Percentiles rank a stretch among this genome's conserved stretches.
phyloP scores from a whole-genome alignment of 1,140 invertebrate genomes.

The Samia ricini region DNA sequence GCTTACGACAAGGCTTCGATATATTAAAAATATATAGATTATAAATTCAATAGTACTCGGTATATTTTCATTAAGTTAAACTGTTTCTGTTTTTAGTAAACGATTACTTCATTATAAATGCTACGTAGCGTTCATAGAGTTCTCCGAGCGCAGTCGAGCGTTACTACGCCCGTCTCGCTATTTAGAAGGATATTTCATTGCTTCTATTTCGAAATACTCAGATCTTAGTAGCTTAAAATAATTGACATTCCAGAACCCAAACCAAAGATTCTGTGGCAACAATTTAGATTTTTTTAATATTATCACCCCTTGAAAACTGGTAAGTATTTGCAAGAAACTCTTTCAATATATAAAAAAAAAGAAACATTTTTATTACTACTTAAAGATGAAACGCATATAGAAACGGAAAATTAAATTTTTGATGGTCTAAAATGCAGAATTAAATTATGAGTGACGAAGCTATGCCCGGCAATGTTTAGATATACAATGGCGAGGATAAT shows the following conservation, averaged over 20 bases:
- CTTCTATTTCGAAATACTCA: conserved; percentile 1
- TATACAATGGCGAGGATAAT: too few species aligned
- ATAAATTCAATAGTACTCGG: too few species aligned
- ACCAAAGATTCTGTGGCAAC: not conserved
- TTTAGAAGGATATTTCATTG: not conserved
- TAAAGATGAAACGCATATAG: too few species aligned
- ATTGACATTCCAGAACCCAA: not conserved
- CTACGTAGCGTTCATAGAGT: not conserved
- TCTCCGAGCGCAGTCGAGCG: not conserved
- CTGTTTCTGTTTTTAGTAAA: not conserved
- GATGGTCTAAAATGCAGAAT: too few species aligned
- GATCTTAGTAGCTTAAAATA: not conserved
- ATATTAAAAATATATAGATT: too few species aligned
- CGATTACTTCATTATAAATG: not conserved
- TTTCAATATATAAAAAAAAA: not conserved
- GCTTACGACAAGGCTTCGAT: too few species aligned
- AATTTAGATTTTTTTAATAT: not conserved
- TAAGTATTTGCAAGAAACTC: not conserved
- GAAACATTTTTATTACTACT: not conserved
- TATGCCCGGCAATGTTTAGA: too few species aligned
- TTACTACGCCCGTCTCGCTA: not conserved
- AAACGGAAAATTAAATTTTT: too few species aligned
- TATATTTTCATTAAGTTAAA: not conserved
- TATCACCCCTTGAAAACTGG: not conserved
- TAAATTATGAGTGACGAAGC: too few species aligned